Evolutionary conservation across 2,113 vertebrate genomes (phyloP), one percentile per base, ranked within the genome.

Genomic region (Chinchilla lanigera): DNA sequence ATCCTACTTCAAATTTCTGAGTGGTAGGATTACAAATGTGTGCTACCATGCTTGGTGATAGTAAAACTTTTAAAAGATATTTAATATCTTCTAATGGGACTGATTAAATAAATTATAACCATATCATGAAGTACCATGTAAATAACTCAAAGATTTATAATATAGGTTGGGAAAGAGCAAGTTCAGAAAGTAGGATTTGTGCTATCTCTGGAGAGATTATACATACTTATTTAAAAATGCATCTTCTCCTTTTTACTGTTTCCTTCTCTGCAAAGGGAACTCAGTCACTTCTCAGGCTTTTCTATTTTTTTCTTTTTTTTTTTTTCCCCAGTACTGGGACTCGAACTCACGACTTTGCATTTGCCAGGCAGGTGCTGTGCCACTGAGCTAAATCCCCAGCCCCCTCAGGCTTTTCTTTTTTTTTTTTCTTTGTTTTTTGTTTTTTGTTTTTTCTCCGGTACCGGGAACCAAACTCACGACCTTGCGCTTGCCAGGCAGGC

Each of bases 51-150:
- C 41, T 10, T 75, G 24, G 24, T 28, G 11, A 75, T 12, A 47
- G 26, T 47, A 77, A 77, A 50, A 47, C 12, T 30, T 73, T 67
- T 73, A 22, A 63, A 92, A 89, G 89, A 86, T 5, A 7, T 94
- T 86, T 63, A 92, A 61, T 95, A 87, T 41, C 26, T 54, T 73
- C 69, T 87, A 92, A 87, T 7, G 47, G 33, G 16, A 65, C 44
- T 82, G 52, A 56, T 75, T 91, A 90, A 90, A 80, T 92, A 81
- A 95, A 92, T 95, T 92, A 73, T 94, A 94, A 77, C 3, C 6
- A 33, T 85, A 61, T 86, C 6, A 65, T 56, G n/a, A 28, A 89
- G 81, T 95, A 54, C 30, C 44, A 50, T 95, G 24, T 14, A 90
- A 61, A 87, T 95, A 95, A 56, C 14, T 56, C 1, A 56, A 56